Evolutionary conservation across 1,140 invertebrate species (phyloP).

Genomic region (Heliconius hermathena): DNA sequence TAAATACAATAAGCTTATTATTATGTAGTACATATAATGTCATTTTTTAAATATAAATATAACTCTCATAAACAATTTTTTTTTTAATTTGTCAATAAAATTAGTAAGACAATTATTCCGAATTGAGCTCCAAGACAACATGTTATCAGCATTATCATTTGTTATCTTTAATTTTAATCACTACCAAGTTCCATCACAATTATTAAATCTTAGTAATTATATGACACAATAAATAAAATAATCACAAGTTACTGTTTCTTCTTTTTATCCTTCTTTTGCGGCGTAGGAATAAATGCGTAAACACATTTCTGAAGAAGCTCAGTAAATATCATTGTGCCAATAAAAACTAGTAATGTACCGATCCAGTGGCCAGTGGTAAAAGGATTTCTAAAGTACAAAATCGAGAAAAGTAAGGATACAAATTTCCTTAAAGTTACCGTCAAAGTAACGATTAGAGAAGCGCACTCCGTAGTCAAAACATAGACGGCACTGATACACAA

Average conservation of each 20-base stretch:
- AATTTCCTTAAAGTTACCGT: constrained; percentile 98
- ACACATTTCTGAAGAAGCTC: constrained; percentile 84
- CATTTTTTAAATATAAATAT: not conserved
- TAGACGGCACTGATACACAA: constrained; percentile 98
- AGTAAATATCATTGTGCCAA: constrained; percentile 96
- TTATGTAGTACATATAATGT: not conserved
- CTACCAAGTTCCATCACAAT: too few relatives aligned
- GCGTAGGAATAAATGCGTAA: constrained; percentile 51
- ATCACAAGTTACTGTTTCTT: not conserved
- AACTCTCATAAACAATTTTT: not conserved
- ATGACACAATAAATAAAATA: not conserved
- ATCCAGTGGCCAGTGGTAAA: constrained; percentile 97
- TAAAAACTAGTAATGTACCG: constrained; percentile 95
- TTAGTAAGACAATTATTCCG: not conserved
- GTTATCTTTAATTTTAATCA: not conserved
- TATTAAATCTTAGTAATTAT: too few relatives aligned
- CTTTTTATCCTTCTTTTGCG: constrained; percentile 29
- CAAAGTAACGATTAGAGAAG: constrained; percentile 96
- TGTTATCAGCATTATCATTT: not conserved
- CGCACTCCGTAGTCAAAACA: constrained; percentile 95
- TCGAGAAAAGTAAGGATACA: constrained; percentile 96
- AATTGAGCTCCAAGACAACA: not conserved
- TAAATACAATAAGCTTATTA: too few relatives aligned
- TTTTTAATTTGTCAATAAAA: constrained; percentile 7
- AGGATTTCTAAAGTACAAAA: constrained; percentile 96